Evolutionary conservation across 2,113 vertebrate genomes (phyloP).

Genomic region (Microtus montanus): DNA sequence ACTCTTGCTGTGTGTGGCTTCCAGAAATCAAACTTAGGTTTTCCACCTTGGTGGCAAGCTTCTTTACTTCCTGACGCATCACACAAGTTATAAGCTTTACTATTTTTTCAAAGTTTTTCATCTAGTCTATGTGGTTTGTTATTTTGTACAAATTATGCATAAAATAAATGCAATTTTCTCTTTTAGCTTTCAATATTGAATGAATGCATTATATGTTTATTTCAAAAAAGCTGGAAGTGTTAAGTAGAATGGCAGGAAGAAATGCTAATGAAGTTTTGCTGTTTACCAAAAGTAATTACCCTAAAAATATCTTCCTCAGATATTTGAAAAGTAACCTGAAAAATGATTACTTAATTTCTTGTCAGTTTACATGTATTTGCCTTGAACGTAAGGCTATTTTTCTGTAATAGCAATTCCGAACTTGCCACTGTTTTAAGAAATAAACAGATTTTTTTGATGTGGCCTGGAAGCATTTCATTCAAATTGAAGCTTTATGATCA

Average conservation of each 20-base stretch:
- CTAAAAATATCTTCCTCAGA: constrained; percentile 61
- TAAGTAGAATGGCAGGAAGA: constrained; percentile 6
- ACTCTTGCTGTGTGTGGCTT: background rate
- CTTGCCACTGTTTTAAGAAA: constrained; percentile 21
- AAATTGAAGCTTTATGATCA: constrained; percentile 40
- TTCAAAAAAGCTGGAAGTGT: background rate
- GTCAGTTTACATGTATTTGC: constrained; percentile 56
- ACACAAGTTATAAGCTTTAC: background rate
- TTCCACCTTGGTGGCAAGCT: too few species aligned
- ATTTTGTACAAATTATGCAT: background rate
- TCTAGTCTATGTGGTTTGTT: background rate
- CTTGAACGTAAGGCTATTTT: constrained; percentile 48
- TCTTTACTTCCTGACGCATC: background rate
- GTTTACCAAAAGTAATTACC: constrained; percentile 57
- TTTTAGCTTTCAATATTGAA: constrained; percentile 22
- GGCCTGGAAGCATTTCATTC: constrained; percentile 49
- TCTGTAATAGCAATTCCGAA: constrained; percentile 43
- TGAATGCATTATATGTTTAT: background rate
- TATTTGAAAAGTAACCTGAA: constrained; percentile 48
- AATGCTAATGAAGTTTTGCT: constrained; percentile 23
- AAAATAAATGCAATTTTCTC: background rate
- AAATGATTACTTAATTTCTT: constrained; percentile 36
- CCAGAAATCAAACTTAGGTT: background rate
- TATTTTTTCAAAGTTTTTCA: constrained; percentile 29
- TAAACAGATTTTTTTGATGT: constrained; percentile 33